phyloP scores from a whole-genome alignment of 2,113 vertebrate genomes.

The Cavia porcellus region DNA sequence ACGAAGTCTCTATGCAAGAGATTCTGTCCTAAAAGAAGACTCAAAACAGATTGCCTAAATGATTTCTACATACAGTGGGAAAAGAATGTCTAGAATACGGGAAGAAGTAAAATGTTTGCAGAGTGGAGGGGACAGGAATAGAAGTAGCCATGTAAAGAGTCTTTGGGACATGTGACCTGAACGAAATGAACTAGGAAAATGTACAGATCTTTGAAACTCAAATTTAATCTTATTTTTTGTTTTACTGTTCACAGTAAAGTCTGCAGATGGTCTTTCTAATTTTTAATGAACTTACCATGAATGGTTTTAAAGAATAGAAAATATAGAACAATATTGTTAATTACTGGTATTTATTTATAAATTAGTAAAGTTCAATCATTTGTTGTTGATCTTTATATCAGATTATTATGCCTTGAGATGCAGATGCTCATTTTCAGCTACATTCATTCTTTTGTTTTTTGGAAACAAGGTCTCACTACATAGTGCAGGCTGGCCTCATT shows the following conservation, averaged over 20 bases:
- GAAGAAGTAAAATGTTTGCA: not conserved
- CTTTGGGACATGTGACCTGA: not conserved
- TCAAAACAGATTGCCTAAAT: not conserved
- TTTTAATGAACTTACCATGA: not conserved
- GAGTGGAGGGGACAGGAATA: not conserved
- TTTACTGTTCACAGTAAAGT: constrained; percentile 4
- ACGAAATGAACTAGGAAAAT: not conserved
- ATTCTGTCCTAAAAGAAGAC: not conserved
- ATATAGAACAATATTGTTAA: not conserved
- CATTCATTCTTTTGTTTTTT: not conserved
- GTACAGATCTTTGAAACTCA: not conserved
- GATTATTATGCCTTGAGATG: not conserved
- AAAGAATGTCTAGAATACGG: fast-evolving
- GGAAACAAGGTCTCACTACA: not conserved
- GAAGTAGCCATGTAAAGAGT: not conserved
- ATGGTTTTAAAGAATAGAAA: not conserved
- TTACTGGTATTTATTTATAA: too few species aligned
- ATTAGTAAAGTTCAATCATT: not conserved
- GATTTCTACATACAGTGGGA: not conserved
- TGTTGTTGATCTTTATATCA: not conserved
- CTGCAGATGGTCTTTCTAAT: not conserved
- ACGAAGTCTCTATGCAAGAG: not conserved
- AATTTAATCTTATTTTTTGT: not conserved
- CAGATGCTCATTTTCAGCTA: not conserved
- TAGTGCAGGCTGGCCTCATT: not conserved